Conservation (phyloP, 2,888 invertebrate genomes). For the Sminthurides aquaticus region DNA sequence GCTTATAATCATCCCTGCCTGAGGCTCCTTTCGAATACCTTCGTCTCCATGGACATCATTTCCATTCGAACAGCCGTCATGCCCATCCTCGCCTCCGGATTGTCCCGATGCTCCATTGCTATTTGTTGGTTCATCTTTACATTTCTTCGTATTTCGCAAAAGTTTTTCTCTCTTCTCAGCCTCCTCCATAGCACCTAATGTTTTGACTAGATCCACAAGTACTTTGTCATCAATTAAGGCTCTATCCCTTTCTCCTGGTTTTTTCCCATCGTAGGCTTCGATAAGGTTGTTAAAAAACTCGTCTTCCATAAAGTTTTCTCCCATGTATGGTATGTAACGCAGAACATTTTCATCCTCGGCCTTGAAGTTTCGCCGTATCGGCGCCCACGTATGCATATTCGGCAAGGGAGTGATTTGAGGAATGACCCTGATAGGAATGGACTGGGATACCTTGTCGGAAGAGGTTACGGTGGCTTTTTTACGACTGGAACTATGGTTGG, state of each 20-base stretch:
- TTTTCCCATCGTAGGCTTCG: constrained; percentile 96
- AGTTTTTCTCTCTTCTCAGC: constrained; percentile 23
- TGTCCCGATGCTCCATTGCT: not conserved
- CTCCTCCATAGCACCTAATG: constrained; percentile 50
- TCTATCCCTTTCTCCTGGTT: constrained; percentile 85
- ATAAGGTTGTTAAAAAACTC: constrained; percentile 95
- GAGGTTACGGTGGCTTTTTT: constrained; percentile 58
- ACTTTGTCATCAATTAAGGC: constrained; percentile 90
- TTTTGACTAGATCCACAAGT: constrained; percentile 84
- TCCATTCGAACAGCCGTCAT: no score
- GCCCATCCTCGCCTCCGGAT: constrained; percentile 6
- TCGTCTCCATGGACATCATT: constrained; percentile 49
- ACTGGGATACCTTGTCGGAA: constrained; percentile 23
- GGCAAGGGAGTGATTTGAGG: constrained; percentile 81
- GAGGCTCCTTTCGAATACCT: constrained; percentile 23
- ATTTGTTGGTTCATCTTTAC: constrained; percentile 3
- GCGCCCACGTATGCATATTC: constrained; percentile 97
- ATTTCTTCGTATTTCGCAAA: constrained; percentile 7
- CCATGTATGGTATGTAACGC: constrained; percentile 99
- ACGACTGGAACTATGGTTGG: constrained; percentile 74
- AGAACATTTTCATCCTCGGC: constrained; percentile 94
- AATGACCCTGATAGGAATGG: constrained; percentile 65
- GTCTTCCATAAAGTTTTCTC: constrained; percentile 92
- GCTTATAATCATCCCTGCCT: constrained; percentile 40
- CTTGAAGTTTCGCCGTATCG: constrained; percentile 94